A percentile compares a stretch with the other conserved stretches of the same genome.
phyloP scores from a whole-genome alignment of 2,113 vertebrate genomes.

The Brachionichthys hirsutus region DNA sequence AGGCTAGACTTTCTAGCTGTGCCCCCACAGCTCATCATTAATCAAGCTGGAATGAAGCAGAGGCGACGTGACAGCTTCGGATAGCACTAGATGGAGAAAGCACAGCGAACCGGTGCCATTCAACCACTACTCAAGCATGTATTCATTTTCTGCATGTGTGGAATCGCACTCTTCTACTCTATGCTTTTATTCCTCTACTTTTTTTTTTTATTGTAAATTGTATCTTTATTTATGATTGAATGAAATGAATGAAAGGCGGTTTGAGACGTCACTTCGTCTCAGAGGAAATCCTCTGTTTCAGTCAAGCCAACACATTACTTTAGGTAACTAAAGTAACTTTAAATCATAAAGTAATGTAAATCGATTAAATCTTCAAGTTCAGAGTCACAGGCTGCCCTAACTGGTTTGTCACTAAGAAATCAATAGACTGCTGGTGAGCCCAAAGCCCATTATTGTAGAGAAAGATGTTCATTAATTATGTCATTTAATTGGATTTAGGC shows the following conservation, averaged over 20 bases:
- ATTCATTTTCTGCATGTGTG: conserved; percentile 79
- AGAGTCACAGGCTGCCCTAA: conserved; percentile 57
- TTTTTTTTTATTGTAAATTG: neutral
- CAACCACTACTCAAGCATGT: conserved; percentile 83
- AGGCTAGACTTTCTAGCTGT: conserved; percentile 97
- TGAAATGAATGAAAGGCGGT: no score
- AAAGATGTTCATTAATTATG: conserved; percentile 96
- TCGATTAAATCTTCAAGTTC: conserved; percentile 13
- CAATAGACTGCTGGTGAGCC: conserved; percentile 85
- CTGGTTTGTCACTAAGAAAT: conserved; percentile 79
- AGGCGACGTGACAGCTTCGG: conserved; percentile 90
- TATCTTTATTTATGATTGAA: neutral
- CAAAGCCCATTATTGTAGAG: conserved; percentile 89
- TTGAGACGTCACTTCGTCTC: no score
- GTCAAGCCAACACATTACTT: no score
- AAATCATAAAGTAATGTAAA: neutral
- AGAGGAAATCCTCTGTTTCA: no score
- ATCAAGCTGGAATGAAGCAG: conserved; percentile 93
- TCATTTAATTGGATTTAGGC: conserved; percentile 95
- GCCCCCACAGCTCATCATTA: conserved; percentile 98
- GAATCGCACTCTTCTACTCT: neutral
- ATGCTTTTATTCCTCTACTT: neutral
- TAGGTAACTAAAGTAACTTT: no score
- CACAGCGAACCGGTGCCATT: conserved; percentile 84
- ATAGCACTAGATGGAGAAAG: conserved; percentile 88